phyloP scores from a whole-genome alignment of 30 jellyfish, hydroid and myxozoan species.

The Aurelia sp. region DNA sequence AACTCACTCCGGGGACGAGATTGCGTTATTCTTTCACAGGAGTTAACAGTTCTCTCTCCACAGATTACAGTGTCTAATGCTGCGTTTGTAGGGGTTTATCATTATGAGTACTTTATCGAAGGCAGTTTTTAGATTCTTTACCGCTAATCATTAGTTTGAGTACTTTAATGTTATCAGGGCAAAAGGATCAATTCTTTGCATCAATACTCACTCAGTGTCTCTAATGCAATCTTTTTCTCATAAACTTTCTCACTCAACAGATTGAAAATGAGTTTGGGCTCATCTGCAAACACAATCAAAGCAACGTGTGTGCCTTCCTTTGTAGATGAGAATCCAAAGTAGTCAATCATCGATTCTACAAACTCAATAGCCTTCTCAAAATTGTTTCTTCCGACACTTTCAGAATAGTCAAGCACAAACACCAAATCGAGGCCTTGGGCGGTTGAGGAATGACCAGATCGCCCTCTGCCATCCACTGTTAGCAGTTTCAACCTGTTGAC shows the following conservation, averaged over 20 bases:
- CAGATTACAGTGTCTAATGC: too few relatives aligned
- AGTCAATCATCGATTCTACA: constrained; percentile 34
- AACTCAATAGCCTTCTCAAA: constrained; percentile 62
- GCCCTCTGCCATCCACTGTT: constrained; percentile 63
- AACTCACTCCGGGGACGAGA: too few relatives aligned
- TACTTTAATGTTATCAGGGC: too few relatives aligned
- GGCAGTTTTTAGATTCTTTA: too few relatives aligned
- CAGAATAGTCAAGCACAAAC: constrained; percentile 63
- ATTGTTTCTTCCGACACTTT: constrained; percentile 68
- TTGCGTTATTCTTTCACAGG: too few relatives aligned
- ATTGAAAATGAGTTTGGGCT: constrained; percentile 53
- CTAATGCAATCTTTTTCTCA: constrained; percentile 49
- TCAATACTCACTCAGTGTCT: constrained; percentile 44
- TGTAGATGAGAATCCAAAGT: constrained; percentile 61
- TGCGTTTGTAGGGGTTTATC: too few relatives aligned
- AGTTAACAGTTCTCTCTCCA: too few relatives aligned
- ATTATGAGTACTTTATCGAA: too few relatives aligned
- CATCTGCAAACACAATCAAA: constrained; percentile 42
- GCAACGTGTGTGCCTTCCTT: constrained; percentile 78
- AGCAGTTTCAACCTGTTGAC: constrained; percentile 57
- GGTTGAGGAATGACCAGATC: constrained; percentile 45
- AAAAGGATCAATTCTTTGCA: too few relatives aligned
- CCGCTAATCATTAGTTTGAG: too few relatives aligned
- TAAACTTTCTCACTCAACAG: constrained; percentile 41
- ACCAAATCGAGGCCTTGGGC: constrained; percentile 76